phyloP scores from a whole-genome alignment of 2,113 vertebrate genomes.

The Psephotus haematonotus region DNA sequence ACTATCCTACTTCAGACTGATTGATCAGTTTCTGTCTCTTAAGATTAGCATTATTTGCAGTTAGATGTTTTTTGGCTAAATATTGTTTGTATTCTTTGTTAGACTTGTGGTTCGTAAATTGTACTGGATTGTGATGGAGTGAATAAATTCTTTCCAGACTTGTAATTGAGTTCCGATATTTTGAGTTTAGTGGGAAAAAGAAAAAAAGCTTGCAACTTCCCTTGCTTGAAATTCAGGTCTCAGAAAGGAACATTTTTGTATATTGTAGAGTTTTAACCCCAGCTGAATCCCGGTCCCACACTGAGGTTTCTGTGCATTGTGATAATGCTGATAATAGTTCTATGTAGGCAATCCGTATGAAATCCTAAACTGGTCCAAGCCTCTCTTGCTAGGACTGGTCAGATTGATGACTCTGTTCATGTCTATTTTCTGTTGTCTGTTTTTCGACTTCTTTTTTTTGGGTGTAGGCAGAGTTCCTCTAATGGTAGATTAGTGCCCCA shows the following conservation, averaged over 20 bases:
- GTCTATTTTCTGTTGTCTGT: background rate
- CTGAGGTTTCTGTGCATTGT: background rate
- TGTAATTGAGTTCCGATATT: background rate
- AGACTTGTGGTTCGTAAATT: background rate
- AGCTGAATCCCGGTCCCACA: background rate
- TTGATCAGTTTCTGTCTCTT: background rate
- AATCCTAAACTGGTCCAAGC: background rate
- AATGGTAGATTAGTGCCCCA: background rate
- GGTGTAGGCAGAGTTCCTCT: background rate
- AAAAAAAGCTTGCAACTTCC: background rate
- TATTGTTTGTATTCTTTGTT: background rate
- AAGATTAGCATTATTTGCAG: background rate
- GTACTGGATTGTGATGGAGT: background rate
- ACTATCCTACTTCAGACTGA: background rate
- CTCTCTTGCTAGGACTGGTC: background rate
- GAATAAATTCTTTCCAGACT: background rate
- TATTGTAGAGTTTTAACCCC: background rate
- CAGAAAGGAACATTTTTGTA: background rate
- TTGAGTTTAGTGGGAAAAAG: background rate
- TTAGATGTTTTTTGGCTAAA: background rate
- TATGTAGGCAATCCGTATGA: background rate
- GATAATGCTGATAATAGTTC: background rate
- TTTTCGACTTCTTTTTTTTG: background rate
- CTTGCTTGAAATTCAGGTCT: background rate
- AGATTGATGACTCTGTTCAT: background rate